Evolutionary conservation across 2,888 invertebrate genomes (phyloP).

Genomic region (Melangyna quadrimaculata): DNA sequence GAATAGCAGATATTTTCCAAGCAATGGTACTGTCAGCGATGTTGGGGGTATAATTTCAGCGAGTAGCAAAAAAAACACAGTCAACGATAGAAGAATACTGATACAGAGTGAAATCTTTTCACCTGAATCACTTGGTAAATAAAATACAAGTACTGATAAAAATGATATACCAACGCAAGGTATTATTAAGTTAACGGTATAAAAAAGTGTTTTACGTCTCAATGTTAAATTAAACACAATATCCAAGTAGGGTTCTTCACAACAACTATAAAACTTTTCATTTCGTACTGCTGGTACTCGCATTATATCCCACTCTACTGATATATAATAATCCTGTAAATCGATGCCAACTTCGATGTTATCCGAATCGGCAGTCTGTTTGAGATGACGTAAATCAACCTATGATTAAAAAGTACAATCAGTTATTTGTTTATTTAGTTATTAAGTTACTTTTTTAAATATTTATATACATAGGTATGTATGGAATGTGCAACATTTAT

Average conservation of each 20-base stretch:
- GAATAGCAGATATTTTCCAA: conserved; percentile 95
- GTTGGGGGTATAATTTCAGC: conserved; percentile 98
- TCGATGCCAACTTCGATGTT: conserved; percentile 95
- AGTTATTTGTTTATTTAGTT: neutral
- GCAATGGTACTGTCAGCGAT: conserved; percentile 93
- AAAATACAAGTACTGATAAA: conserved; percentile 97
- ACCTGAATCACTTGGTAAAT: conserved; percentile 97
- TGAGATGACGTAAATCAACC: conserved; percentile 94
- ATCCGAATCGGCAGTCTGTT: conserved; percentile 93
- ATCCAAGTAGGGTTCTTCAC: conserved; percentile 97
- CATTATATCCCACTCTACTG: conserved; percentile 99
- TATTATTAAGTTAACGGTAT: conserved; percentile 98
- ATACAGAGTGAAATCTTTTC: conserved; percentile 98
- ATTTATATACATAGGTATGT: too few relatives aligned
- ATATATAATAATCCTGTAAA: conserved; percentile 96
- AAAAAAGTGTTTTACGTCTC: conserved; percentile 96
- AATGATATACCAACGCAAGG: conserved; percentile 98
- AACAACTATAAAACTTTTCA: conserved; percentile 97
- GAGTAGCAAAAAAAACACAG: conserved; percentile 95
- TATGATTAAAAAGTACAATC: conserved; percentile 76
- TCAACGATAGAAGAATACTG: conserved; percentile 94
- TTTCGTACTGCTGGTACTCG: conserved; percentile 94
- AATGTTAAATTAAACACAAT: conserved; percentile 98
- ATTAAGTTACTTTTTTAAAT: neutral
- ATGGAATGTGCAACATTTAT: too few relatives aligned